These are phyloP conservation scores for Mesoligia furuncula DNA, from an alignment of 2,888 invertebrate species.

Conservation along the genomic window DNA sequence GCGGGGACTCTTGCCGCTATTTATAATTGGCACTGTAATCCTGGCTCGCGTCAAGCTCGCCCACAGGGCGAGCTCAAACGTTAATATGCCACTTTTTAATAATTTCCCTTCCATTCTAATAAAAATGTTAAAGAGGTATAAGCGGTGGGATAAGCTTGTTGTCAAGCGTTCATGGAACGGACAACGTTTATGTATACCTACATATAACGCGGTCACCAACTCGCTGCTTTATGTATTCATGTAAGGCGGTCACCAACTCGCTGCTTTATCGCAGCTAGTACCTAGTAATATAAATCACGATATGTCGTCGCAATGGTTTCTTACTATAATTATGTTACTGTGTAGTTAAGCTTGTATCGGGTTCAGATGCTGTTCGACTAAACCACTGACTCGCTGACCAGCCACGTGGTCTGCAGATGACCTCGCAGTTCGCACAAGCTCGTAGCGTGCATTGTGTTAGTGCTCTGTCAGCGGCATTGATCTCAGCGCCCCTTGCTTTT, in stretches of 20 bases:
- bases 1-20: background rate
- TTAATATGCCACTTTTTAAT: background rate
- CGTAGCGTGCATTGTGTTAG: background rate
- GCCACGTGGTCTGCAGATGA: background rate
- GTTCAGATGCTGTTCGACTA: background rate
- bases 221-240: too few species aligned
- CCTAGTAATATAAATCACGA: background rate
- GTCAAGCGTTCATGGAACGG: background rate
- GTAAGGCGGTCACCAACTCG: too few species aligned
- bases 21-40: slow-evolving; percentile 6
- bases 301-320: background rate
- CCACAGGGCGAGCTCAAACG: background rate
- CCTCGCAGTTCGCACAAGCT: background rate
- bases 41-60: background rate
- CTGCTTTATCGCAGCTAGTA: too few species aligned
- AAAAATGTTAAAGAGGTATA: background rate
- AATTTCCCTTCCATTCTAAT: background rate
- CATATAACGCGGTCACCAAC: background rate
- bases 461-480: background rate
- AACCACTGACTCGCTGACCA: background rate
- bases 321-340: background rate
- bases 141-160: too few species aligned
- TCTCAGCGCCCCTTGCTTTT: too few species aligned
- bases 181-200: background rate
- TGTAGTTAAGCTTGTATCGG: background rate